Evolutionary conservation across 2,797 vertebrate genomes (phyloP).

Genomic region (Knipowitschia caucasica): DNA sequence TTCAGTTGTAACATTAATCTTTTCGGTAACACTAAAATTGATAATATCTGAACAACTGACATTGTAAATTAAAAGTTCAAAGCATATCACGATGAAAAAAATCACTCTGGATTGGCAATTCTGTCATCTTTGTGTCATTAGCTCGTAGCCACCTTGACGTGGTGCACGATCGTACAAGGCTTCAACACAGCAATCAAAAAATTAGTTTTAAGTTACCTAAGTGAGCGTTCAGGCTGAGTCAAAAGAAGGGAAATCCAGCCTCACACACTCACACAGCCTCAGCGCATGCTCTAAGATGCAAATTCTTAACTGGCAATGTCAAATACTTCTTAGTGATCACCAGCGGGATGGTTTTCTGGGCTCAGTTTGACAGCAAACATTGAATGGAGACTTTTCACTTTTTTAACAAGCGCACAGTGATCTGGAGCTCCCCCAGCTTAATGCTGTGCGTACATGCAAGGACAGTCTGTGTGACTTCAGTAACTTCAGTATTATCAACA

Average conservation of each 20-base stretch:
- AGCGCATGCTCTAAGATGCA: conserved; percentile 42
- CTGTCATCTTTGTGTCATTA: conserved; percentile 73
- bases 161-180: conserved; percentile 56
- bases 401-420: too few relatives aligned
- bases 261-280: conserved; percentile 28
- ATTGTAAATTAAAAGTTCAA: background rate
- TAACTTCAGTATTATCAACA: too few relatives aligned
- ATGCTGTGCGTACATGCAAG: too few relatives aligned
- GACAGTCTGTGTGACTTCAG: too few relatives aligned
- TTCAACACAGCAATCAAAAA: conserved; percentile 76
- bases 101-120: conserved; percentile 69
- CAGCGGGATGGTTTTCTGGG: background rate
- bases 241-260: conserved; percentile 48
- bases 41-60: background rate
- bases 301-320: conserved; percentile 52
- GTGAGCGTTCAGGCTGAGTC: conserved; percentile 55
- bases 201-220: conserved; percentile 68
- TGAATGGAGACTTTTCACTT: conserved; percentile 50
- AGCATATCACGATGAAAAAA: conserved; percentile 58
- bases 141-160: conserved; percentile 64
- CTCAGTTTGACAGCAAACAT: conserved; percentile 35
- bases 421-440: too few relatives aligned
- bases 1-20: background rate
- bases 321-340: conserved; percentile 55
- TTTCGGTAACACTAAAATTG: background rate